Evolutionary conservation across 2,797 vertebrate genomes (phyloP), one percentile per base, ranked within the genome.

Genomic region (Erithacus rubecula): DNA sequence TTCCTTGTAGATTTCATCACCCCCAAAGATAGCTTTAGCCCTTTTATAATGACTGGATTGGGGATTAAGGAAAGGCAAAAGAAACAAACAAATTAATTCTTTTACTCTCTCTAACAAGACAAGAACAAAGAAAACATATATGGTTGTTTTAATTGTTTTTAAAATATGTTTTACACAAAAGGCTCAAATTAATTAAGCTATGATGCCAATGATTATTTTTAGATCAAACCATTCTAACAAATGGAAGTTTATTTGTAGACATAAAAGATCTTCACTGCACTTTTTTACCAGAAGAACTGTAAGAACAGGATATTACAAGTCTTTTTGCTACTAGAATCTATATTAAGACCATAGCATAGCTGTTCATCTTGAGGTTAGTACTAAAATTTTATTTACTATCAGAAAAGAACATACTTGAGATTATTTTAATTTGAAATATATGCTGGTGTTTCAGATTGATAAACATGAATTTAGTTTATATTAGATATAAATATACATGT

Each of bases 1-100:
- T 93, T 97, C 93, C 96, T 96, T 97, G 93, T 93, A 97, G 95
- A 97, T 96, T 76, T 98, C 96, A 95, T 96, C 96, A 95, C 89
- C 79, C 89, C 91, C 65, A 95, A 97, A 98, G 95, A 96, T 63
- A 97, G 89, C 22, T 94, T 94, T 95, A 85, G 91, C 59, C 93
- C 82, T 96, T 90, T 93, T 87, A 96, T 96, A 97, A 96, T 95
- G 91, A 97, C 93, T 96, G 94, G 93, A 97, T 63, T 83, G 83
- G 94, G 87, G 92, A 96, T 67, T 96, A 96, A 82, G 68, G 81
- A 96, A 89, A 41, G 52, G 72, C 68, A 95, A 95, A 90, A 93
- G 78, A 96, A 97, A 96, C 65, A 96, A 98, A 97, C 39, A 91
- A 88, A 87, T 94, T 95, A 94, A 91, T 90, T 88, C 76, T 39